Evolutionary conservation across 2,113 vertebrate species (phyloP).

Genomic region (Agapornis roseicollis): DNA sequence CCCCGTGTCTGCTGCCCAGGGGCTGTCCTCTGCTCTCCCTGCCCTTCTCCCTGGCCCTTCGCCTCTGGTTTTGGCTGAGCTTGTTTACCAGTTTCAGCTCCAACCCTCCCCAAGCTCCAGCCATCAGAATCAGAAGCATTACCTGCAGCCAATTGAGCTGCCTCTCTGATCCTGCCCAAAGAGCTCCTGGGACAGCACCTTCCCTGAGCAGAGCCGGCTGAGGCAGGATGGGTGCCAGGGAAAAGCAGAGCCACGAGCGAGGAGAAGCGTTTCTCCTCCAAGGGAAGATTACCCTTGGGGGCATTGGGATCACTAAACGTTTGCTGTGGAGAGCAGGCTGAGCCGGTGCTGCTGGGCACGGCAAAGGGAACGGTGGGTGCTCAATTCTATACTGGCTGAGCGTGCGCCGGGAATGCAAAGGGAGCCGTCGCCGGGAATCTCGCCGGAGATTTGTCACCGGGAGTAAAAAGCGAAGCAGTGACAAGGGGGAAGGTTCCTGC

Average conservation of each 20-base stretch:
- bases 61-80: not conserved
- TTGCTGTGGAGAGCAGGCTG: not conserved
- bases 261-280: conserved; percentile 25
- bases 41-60: not conserved
- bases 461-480: not conserved
- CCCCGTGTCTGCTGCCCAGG: rapidly evolving
- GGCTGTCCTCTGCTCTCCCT: not conserved
- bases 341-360: not conserved
- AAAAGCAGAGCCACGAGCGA: not conserved
- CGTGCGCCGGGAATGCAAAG: conserved; percentile 12
- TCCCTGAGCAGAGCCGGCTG: not conserved
- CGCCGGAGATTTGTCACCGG: not conserved
- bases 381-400: conserved; percentile 51
- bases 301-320: conserved; percentile 29
- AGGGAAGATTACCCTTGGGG: not conserved
- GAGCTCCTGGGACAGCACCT: conserved; percentile 20
- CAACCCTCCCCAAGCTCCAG: conserved; percentile 28
- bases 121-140: conserved; percentile 60
- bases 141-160: conserved; percentile 52
- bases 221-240: conserved; percentile 15
- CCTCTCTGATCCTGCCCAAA: conserved; percentile 30
- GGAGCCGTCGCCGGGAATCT: conserved; percentile 2
- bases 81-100: not conserved
- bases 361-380: not conserved
- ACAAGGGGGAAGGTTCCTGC: not conserved